phyloP scores from a whole-genome alignment of 2,888 invertebrate genomes.

The Stenoptilia bipunctidactyla region DNA sequence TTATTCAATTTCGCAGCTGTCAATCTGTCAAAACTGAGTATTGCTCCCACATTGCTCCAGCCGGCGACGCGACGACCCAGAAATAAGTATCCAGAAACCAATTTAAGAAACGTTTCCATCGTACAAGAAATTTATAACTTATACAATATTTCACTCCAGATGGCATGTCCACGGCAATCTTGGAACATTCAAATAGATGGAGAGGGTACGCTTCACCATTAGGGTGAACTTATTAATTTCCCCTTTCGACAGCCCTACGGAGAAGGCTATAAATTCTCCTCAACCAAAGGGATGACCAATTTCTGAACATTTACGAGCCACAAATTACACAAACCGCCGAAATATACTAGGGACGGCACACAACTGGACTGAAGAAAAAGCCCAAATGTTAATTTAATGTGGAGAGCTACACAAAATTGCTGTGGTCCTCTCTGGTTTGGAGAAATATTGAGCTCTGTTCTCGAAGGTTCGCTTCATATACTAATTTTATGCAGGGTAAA shows the following conservation, averaged over 20 bases:
- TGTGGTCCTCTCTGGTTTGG: slow-evolving; percentile 51
- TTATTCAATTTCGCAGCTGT: slow-evolving; percentile 18
- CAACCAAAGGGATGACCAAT: slow-evolving; percentile 72
- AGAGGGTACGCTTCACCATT: slow-evolving; percentile 69
- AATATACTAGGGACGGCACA: slow-evolving; percentile 61
- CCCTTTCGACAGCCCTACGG: slow-evolving; percentile 70
- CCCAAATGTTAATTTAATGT: slow-evolving; percentile 69
- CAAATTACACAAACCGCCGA: slow-evolving; percentile 70
- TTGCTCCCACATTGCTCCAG: too few species aligned
- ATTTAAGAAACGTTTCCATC: slow-evolving; percentile 20
- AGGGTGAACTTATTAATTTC: slow-evolving; percentile 69
- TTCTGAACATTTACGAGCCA: slow-evolving; percentile 72
- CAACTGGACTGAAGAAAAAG: slow-evolving; percentile 52
- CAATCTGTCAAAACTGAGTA: slow-evolving; percentile 14
- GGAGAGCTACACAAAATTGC: slow-evolving; percentile 61
- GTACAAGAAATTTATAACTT: too few species aligned
- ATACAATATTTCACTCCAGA: slow-evolving; percentile 44
- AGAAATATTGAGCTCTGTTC: slow-evolving; percentile 50
- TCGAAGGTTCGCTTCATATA: slow-evolving; percentile 51
- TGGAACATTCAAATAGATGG: slow-evolving; percentile 69
- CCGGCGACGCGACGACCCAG: too few species aligned
- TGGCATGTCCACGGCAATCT: slow-evolving; percentile 40
- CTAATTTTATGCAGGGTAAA: slow-evolving; percentile 65
- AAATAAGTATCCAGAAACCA: slow-evolving; percentile 27
- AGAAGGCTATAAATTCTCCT: slow-evolving; percentile 69